Conservation (phyloP, 2,113 vertebrate genomes). For the Natator depressus region DNA sequence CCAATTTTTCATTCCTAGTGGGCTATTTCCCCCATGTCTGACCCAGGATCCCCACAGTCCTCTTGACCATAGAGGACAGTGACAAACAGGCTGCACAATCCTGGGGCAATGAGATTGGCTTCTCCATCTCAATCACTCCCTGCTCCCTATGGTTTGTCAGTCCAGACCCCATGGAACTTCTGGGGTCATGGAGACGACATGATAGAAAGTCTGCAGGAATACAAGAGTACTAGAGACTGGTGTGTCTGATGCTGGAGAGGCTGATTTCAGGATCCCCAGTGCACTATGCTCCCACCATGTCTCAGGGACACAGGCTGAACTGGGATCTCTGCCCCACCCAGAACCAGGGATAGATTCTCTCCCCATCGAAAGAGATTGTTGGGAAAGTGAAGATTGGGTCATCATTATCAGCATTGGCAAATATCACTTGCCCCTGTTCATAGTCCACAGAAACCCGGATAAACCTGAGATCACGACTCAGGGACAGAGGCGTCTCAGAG, state of each 20-base stretch:
- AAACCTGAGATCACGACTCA: not conserved
- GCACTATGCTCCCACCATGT: too few species aligned
- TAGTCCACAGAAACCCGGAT: constrained; percentile 57
- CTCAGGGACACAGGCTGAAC: not conserved
- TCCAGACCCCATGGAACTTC: not conserved
- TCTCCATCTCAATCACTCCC: not conserved
- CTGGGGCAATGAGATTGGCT: not conserved
- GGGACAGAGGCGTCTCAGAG: not conserved
- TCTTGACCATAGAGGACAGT: not conserved
- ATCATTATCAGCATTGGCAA: constrained; percentile 49
- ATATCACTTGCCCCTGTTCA: constrained; percentile 38
- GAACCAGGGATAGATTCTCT: not conserved
- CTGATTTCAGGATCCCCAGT: too few species aligned
- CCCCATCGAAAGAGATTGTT: not conserved
- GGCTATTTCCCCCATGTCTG: too few species aligned
- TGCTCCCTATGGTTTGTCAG: not conserved
- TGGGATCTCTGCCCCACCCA: rapidly evolving
- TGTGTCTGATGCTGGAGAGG: too few species aligned
- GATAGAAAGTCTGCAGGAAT: too few species aligned
- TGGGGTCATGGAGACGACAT: not conserved
- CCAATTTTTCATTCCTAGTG: too few species aligned
- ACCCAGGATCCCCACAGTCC: not conserved
- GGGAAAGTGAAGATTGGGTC: constrained; percentile 48
- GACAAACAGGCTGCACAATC: not conserved
- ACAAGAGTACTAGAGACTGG: too few species aligned